Conservation (phyloP, 30 jellyfish, hydroid and myxozoan genomes). For the Catostylus mosaicus region DNA sequence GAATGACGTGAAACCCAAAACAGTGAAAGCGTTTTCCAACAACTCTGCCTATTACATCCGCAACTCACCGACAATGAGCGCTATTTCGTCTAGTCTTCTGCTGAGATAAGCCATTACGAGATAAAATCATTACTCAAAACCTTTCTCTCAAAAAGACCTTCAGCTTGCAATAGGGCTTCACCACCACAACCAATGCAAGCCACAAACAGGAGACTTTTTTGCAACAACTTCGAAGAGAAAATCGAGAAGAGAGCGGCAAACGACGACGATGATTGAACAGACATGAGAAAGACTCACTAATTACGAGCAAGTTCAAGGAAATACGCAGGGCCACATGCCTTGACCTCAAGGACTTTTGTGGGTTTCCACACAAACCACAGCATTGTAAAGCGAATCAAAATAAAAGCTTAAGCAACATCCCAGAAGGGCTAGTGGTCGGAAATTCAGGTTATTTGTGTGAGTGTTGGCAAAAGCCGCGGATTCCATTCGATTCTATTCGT, state of each 20-base stretch:
- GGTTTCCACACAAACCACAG: conserved; percentile 70
- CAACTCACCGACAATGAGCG: neutral
- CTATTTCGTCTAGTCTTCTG: neutral
- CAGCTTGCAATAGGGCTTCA: neutral
- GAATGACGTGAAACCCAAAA: neutral
- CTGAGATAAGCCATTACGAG: neutral
- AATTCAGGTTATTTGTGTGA: conserved; percentile 36
- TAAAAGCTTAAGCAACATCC: conserved; percentile 36
- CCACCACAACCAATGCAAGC: no score
- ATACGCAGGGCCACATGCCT: conserved; percentile 48
- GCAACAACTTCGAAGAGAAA: neutral
- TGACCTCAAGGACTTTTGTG: conserved; percentile 70
- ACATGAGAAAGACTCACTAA: neutral
- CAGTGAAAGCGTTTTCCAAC: no score
- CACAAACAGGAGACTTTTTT: neutral
- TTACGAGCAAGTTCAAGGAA: neutral
- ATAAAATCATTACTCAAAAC: neutral
- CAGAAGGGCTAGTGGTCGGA: conserved; percentile 64
- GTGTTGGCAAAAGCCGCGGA: conserved; percentile 53
- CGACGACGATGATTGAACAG: neutral
- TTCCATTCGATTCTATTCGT: neutral
- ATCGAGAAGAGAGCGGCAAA: neutral
- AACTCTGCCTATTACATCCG: no score
- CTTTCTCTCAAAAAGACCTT: neutral
- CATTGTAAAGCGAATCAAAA: conserved; percentile 41